These are phyloP conservation scores for Neodon shergylaensis DNA, from an alignment of 2,113 vertebrate species.

Conservation along the genomic window DNA sequence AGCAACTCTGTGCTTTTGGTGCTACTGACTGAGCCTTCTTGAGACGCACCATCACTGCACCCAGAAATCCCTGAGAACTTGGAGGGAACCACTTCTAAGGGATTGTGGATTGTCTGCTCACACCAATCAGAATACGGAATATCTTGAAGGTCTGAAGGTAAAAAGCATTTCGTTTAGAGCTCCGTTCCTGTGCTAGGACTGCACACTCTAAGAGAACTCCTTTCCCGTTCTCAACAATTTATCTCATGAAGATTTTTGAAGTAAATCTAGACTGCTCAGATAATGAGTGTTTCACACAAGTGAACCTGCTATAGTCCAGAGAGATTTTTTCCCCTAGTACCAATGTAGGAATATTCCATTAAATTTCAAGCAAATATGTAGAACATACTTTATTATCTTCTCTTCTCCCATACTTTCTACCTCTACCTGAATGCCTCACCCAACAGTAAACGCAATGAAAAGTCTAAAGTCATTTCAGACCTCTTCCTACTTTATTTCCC, in stretches of 20 bases:
- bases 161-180: constrained; percentile 66
- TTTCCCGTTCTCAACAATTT: constrained; percentile 16
- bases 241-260: constrained; percentile 12
- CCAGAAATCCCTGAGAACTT: constrained; percentile 97
- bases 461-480: background rate
- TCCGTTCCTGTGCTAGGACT: background rate
- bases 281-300: background rate
- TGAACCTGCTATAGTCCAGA: background rate
- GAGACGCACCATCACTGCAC: constrained; percentile 95
- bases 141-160: constrained; percentile 92
- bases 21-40: constrained; percentile 92
- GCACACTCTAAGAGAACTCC: background rate
- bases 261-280: constrained; percentile 14
- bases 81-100: constrained; percentile 94
- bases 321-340: constrained; percentile 11
- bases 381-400: background rate
- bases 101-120: constrained; percentile 92
- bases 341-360: background rate
- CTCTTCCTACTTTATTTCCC: background rate
- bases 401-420: background rate
- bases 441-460: background rate
- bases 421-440: background rate
- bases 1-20: constrained; percentile 94
- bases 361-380: constrained; percentile 20
- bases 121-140: constrained; percentile 96